Base-by-base conservation (phyloP, 2,113 vertebrate species). In the Hemicordylus capensis region DNA sequence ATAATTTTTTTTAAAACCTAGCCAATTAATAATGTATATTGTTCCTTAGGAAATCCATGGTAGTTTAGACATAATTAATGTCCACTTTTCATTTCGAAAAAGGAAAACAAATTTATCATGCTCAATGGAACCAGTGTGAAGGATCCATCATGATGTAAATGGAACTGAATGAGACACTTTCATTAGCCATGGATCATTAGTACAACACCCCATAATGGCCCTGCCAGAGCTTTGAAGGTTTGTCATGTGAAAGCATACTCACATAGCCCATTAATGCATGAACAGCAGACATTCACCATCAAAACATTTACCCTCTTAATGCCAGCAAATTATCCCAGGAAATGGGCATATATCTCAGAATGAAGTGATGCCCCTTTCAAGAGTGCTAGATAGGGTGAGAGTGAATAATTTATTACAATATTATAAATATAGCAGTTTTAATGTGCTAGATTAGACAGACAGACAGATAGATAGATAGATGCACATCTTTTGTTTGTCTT, bases 121-220 rank as follows among this genome's bases (percentile, higher is more conserved):
- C 92, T 93, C 59, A 86, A 87, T 84, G 86, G 54, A 89, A 90
- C 39, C 77, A 63, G 67, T 76, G 69, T 78, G 66, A 90, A 91
- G 84, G 84, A 91, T 92, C 75, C 59, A 86, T 92, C 88, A 72
- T 64, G 85, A 92, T 81, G 75, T 84, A 87, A 89, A 90, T 70
- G 86, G 56, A 81, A 87, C 59, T 76, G 69, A 46, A 70, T 42
- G 39, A 88, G 83, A 90, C 80, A 92, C 48, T 93, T 92, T 89
- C 85, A 89, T 93, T 92, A 89, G 85, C 34, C 44, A 72, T 78
- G 82, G 88, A 88, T 91, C 88, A 88, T 88, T 92, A 94, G 83
- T 92, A 92, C 87, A 86, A 74, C 86, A 88, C 86, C 89, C 37
- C 85, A 48, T 90, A 85, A 87, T 89, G 89, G 67, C 61, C 92